These are phyloP conservation scores for Mionectes olivaceus DNA, from an alignment of 2,797 vertebrate species.

Conservation along the genomic window DNA sequence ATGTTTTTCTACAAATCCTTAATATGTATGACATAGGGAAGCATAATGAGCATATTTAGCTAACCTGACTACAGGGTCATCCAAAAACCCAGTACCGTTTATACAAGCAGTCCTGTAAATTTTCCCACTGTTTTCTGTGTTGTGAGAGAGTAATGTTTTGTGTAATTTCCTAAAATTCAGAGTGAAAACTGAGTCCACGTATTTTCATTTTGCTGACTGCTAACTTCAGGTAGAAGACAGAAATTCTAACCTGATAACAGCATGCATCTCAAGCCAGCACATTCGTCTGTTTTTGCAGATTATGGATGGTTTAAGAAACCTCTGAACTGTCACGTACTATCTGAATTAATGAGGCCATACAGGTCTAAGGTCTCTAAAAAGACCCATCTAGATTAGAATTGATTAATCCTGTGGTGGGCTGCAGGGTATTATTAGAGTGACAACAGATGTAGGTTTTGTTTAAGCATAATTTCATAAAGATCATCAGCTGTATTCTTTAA, in stretches of 20 bases:
- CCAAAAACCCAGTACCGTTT: too few relatives aligned
- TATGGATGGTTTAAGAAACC: conserved; percentile 70
- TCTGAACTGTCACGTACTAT: conserved; percentile 76
- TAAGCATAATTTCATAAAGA: conserved; percentile 29
- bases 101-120: neutral
- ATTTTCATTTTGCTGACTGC: neutral
- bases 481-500: neutral
- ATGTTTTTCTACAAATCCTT: neutral
- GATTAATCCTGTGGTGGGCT: conserved; percentile 71
- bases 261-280: conserved; percentile 12
- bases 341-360: conserved; percentile 77
- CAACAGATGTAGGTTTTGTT: conserved; percentile 57
- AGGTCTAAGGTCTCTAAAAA: conserved; percentile 77
- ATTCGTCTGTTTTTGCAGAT: conserved; percentile 68
- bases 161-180: neutral
- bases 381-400: conserved; percentile 70
- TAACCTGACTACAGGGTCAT: neutral
- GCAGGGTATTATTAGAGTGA: conserved; percentile 57
- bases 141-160: neutral
- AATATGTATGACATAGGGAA: neutral
- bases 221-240: neutral
- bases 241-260: conserved; percentile 46
- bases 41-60: neutral
- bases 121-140: neutral
- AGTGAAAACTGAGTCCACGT: neutral